phyloP scores from a whole-genome alignment of 2,888 invertebrate species.

The Amiota mariae region DNA sequence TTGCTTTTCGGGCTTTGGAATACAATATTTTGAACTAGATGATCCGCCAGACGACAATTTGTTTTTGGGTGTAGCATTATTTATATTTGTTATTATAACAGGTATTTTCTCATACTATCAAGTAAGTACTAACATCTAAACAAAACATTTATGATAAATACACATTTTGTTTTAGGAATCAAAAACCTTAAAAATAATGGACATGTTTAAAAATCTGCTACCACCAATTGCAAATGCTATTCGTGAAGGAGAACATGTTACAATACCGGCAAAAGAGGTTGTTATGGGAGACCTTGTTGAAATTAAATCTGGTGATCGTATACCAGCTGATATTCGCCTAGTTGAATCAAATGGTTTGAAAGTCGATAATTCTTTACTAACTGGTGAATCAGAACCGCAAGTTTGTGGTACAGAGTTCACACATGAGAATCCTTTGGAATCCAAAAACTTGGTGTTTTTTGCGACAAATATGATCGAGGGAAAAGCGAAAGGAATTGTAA shows the following conservation, averaged over 20 bases:
- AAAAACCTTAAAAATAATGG: slow-evolving; percentile 98
- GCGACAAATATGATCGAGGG: slow-evolving; percentile 96
- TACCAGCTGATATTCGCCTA: slow-evolving; percentile 97
- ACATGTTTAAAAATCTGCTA: slow-evolving; percentile 97
- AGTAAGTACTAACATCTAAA: slow-evolving; percentile 75
- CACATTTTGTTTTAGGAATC: slow-evolving; percentile 76
- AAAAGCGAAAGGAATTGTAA: slow-evolving; percentile 92
- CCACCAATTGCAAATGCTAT: slow-evolving; percentile 94
- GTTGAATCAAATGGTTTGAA: slow-evolving; percentile 96
- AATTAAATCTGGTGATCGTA: slow-evolving; percentile 98
- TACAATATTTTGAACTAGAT: slow-evolving; percentile 91
- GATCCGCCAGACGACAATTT: slow-evolving; percentile 96
- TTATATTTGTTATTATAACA: slow-evolving; percentile 95
- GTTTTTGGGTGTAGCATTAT: slow-evolving; percentile 93
- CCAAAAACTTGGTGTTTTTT: slow-evolving; percentile 94
- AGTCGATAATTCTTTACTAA: slow-evolving; percentile 93
- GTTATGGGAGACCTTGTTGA: slow-evolving; percentile 97
- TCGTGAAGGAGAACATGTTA: slow-evolving; percentile 92
- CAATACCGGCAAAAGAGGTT: slow-evolving; percentile 91
- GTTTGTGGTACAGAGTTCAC: slow-evolving; percentile 90
- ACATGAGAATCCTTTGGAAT: slow-evolving; percentile 93
- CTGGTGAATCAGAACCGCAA: slow-evolving; percentile 95
- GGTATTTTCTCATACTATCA: slow-evolving; percentile 99
- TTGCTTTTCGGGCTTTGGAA: slow-evolving; percentile 96
- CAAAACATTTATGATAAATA: too few relatives aligned